phyloP scores from a whole-genome alignment of 2,888 invertebrate species.

The Choreutis nemorana region DNA sequence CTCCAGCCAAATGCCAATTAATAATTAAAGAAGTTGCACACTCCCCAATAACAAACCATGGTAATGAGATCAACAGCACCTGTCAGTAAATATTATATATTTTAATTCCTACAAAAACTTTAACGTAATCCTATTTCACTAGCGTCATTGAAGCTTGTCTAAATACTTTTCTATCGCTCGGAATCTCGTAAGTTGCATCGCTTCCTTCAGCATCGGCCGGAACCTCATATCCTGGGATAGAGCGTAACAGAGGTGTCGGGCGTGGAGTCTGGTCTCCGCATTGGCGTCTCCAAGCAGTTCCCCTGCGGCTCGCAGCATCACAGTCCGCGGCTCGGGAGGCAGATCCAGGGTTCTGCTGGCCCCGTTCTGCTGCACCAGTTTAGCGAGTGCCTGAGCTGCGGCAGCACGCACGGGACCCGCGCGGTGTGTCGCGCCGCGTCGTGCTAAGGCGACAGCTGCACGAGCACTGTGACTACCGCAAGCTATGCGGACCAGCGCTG shows the following conservation, averaged over 20 bases:
- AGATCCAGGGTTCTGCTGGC: conserved; percentile 75
- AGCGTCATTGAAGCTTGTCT: conserved; percentile 55
- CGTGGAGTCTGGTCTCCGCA: conserved; percentile 83
- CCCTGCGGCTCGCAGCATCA: conserved; percentile 81
- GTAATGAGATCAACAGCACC: neutral
- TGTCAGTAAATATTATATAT: neutral
- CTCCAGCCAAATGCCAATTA: neutral
- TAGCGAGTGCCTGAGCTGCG: conserved; percentile 78
- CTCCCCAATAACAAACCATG: neutral
- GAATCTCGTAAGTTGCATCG: conserved; percentile 79
- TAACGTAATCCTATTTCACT: conserved; percentile 9
- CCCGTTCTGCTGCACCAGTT: conserved; percentile 77
- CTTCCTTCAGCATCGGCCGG: conserved; percentile 77
- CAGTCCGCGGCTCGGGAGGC: conserved; percentile 79
- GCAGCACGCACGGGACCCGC: conserved; percentile 88
- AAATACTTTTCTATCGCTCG: conserved; percentile 87
- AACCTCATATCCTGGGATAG: conserved; percentile 80
- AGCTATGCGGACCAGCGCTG: conserved; percentile 83
- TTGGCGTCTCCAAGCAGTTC: conserved; percentile 87
- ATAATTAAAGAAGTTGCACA: neutral
- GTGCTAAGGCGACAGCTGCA: conserved; percentile 71
- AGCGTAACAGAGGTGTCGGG: conserved; percentile 78
- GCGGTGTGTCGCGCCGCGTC: conserved; percentile 80
- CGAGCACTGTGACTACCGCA: conserved; percentile 76
- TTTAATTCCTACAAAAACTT: too few species aligned